Base-by-base conservation (phyloP, 1,140 invertebrate genomes). In the Drosophila subpulchrella region DNA sequence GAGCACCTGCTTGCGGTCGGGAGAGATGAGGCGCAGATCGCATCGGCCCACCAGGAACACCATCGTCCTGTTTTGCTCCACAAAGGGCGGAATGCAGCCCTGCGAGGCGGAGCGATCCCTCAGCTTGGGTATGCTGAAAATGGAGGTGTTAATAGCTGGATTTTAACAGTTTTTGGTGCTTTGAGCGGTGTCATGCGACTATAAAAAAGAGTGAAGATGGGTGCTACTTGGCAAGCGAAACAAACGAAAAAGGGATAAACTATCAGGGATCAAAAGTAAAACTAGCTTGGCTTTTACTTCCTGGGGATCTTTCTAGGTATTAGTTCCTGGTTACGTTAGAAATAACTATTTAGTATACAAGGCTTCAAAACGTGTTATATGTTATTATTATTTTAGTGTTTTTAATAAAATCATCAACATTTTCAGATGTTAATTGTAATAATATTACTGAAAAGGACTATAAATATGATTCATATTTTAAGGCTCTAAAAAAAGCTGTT, bases 31-130 rank as follows among this genome's bases (percentile, higher is more conserved):
- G 48, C 97, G 95, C 27, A 99, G 93, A 92, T 99, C 98, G 48
- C 95, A 94, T 34, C 96, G 94, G n/a, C 97, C 97, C 17, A 99
- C 96, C 93, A 97, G 93, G 57, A 94, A 90, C 58, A 99, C 94
- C 98, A 99, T 99, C 2, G 97, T 98, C 24, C 97, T 94, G 93
- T 98, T 98, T 73, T 96, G 95, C 58, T 97, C 96, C 12, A 83
- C 75, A 58, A 77, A 91, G n/a, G 93, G 90, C 70, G 93, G 94
- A 48, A 95, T 92, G 41, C 93, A 93, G 15, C 94, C 94, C 58
- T 94, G 94, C 1, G 94, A 94, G 2, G 94, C 94, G 0, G 94
- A 94, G 24, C 94, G 92, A 81, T 94, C 94, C 42, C 88, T 79
- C 70, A 73, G 86, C 66, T 91, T 92, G 41, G 91, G 91, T 55